Evolutionary conservation across 2,113 vertebrate species (phyloP).

Genomic region (Corydoras maculifer): DNA sequence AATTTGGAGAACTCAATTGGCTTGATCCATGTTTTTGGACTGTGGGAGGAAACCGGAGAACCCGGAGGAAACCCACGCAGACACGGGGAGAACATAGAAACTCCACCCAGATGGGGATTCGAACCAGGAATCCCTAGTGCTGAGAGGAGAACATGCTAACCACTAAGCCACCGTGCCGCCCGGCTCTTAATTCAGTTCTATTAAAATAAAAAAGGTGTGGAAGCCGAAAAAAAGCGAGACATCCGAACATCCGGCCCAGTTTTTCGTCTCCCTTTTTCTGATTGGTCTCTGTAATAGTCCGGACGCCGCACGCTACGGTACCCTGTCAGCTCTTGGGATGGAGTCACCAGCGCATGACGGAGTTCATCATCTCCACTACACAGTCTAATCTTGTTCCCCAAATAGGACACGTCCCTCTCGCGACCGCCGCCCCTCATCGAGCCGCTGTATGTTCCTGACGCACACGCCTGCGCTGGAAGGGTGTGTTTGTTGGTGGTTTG

Average conservation of each 20-base stretch:
- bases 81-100: too few species aligned
- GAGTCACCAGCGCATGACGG: conserved; percentile 16
- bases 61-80: too few species aligned
- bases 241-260: background rate
- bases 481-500: background rate
- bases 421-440: conserved; percentile 19
- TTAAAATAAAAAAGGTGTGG: background rate
- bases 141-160: too few species aligned
- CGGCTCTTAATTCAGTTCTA: conserved; percentile 15
- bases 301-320: background rate
- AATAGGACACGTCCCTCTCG: conserved; percentile 31
- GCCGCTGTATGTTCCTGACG: background rate
- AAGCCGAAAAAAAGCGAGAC: background rate
- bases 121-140: too few species aligned
- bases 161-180: too few species aligned
- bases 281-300: background rate
- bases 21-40: too few species aligned
- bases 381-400: conserved; percentile 29
- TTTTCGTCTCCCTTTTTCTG: background rate
- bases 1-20: too few species aligned
- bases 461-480: background rate
- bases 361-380: conserved; percentile 33
- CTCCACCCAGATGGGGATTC: too few species aligned
- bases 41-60: too few species aligned
- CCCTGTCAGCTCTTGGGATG: conserved; percentile 6